Percentiles rank a stretch among this genome's conserved stretches.
These are phyloP conservation scores for Zaprionus obscuricornis DNA, from an alignment of 2,888 invertebrate species.

Conservation along the genomic window DNA sequence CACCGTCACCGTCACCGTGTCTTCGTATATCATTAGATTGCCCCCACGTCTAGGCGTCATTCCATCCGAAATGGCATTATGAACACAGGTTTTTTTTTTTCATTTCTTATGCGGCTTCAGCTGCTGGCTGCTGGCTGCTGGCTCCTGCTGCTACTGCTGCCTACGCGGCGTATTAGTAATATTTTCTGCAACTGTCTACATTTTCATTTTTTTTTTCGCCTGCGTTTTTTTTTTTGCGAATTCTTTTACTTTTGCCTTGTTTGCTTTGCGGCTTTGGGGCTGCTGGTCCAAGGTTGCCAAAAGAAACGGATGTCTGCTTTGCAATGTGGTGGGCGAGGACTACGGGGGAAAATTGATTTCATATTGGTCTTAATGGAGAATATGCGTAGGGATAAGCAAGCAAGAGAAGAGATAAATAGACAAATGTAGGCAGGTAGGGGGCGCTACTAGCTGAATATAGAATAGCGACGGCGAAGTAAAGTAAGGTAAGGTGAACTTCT, in stretches of 20 bases:
- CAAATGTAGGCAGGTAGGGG: no score
- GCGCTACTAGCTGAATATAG: no score
- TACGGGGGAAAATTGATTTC: conserved; percentile 56
- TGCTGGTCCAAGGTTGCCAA: conserved; percentile 41
- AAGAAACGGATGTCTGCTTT: conserved; percentile 15
- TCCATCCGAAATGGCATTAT: conserved; percentile 68
- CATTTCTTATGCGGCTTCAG: conserved; percentile 5
- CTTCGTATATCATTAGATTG: conserved; percentile 69
- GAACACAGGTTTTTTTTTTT: conserved; percentile 56
- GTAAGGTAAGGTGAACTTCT: no score
- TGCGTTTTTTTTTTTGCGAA: conserved; percentile 1
- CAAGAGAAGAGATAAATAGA: no score
- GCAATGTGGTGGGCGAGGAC: background rate
- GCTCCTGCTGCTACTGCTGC: conserved; percentile 49
- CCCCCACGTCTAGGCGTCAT: conserved; percentile 46
- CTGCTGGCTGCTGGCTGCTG: background rate
- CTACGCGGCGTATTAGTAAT: conserved; percentile 71
- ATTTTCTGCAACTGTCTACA: conserved; percentile 65
- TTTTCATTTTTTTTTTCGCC: conserved; percentile 40
- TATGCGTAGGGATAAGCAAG: no score
- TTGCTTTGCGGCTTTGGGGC: conserved; percentile 54
- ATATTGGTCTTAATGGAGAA: conserved; percentile 30
- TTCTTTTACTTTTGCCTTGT: conserved; percentile 24
- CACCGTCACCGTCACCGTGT: conserved; percentile 26
- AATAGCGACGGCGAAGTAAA: no score